A percentile compares a stretch with the other conserved stretches of the same genome.
Evolutionary conservation across 2,888 invertebrate genomes (phyloP).

Genomic region (Synergus japonicus): DNA sequence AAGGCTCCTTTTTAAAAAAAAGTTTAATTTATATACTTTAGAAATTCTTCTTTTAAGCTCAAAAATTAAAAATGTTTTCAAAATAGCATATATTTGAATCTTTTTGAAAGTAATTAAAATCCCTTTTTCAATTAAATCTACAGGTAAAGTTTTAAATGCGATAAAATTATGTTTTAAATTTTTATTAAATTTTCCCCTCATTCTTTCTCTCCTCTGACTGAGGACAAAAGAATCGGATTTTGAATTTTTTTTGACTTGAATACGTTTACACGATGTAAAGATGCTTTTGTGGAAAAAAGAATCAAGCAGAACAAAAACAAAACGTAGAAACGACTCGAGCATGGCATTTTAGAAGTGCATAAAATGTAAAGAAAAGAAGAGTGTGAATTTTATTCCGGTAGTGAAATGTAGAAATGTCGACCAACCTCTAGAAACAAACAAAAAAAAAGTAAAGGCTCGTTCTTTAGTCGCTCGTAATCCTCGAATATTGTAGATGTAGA

Average conservation of each 20-base stretch:
- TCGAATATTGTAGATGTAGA: not conserved
- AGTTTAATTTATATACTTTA: too few relatives aligned
- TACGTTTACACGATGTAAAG: not conserved
- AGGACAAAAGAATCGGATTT: not conserved
- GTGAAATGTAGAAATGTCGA: slow-evolving; percentile 12
- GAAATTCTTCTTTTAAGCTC: too few relatives aligned
- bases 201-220: not conserved
- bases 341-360: slow-evolving; percentile 9
- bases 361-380: not conserved
- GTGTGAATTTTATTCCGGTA: not conserved
- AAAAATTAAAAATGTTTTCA: too few relatives aligned
- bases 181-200: not conserved
- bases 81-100: too few relatives aligned
- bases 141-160: not conserved
- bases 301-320: not conserved
- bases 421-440: not conserved
- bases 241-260: not conserved
- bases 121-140: too few relatives aligned
- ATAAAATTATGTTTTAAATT: not conserved
- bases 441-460: not conserved
- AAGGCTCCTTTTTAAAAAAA: too few relatives aligned
- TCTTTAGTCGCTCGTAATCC: not conserved
- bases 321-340: not conserved
- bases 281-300: not conserved
- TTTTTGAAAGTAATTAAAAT: too few relatives aligned